Conservation (phyloP, 2,113 vertebrate species). For the Channa maculata region DNA sequence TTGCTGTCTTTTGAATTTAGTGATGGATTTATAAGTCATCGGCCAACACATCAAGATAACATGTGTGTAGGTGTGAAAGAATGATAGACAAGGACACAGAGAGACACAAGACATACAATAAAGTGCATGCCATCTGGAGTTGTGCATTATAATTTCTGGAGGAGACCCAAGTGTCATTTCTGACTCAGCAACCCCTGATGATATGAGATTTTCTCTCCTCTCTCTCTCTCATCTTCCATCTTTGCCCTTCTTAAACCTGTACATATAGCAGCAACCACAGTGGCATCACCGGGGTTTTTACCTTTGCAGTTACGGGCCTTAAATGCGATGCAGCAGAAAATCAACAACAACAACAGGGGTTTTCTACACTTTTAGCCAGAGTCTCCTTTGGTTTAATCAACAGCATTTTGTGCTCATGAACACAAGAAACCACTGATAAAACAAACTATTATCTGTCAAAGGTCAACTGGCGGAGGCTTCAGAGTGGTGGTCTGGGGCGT, state of each 20-base stretch:
- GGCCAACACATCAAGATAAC: not conserved
- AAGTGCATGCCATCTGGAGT: constrained; percentile 29
- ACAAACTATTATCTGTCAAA: not conserved
- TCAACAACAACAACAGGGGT: not conserved
- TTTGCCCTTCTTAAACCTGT: constrained; percentile 4
- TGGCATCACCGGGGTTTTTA: constrained; percentile 19
- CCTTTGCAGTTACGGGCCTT: constrained; percentile 3
- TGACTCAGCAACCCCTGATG: constrained; percentile 63
- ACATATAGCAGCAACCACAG: constrained; percentile 15
- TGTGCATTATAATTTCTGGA: constrained; percentile 36
- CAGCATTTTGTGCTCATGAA: not conserved
- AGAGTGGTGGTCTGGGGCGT: too few species aligned
- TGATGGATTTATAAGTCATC: constrained; percentile 34
- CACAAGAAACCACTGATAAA: not conserved
- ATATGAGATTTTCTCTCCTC: constrained; percentile 21
- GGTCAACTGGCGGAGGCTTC: not conserved
- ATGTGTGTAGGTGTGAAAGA: constrained; percentile 17
- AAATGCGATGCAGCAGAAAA: constrained; percentile 18
- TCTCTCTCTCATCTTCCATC: not conserved
- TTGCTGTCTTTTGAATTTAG: not conserved
- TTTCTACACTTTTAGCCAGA: not conserved
- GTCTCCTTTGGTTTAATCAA: not conserved
- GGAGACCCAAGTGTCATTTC: constrained; percentile 50
- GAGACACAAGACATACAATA: constrained; percentile 13
- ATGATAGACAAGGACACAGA: constrained; percentile 26